Conservation (phyloP, 2,888 invertebrate genomes). For the Pollenia labialis region DNA sequence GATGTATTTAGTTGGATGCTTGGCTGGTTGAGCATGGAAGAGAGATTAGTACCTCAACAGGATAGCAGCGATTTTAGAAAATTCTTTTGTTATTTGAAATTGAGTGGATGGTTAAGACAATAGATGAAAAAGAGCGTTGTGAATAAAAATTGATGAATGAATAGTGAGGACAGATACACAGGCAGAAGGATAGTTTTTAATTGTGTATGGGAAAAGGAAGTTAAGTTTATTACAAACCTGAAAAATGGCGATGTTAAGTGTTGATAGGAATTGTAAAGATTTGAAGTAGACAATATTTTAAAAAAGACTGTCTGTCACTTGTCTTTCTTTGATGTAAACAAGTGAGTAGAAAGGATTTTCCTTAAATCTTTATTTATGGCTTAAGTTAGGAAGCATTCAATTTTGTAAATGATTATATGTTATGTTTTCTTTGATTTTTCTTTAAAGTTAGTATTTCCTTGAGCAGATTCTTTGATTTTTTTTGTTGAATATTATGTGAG, state of each 20-base stretch:
- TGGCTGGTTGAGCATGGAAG: constrained; percentile 6
- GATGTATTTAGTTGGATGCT: constrained; percentile 3
- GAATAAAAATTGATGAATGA: constrained; percentile 66
- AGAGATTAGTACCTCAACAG: constrained; percentile 53
- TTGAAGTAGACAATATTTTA: constrained; percentile 36
- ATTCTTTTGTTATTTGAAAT: constrained; percentile 45
- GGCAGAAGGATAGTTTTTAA: not conserved
- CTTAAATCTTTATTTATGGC: not conserved
- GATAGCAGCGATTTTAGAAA: constrained; percentile 42
- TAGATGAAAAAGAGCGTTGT: constrained; percentile 37
- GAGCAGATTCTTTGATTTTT: no score
- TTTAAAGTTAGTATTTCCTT: not conserved
- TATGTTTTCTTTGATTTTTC: not conserved
- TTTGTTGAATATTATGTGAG: no score
- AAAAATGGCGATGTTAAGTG: constrained; percentile 54
- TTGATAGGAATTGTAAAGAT: constrained; percentile 47
- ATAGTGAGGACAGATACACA: not conserved
- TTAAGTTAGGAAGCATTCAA: not conserved
- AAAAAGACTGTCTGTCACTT: constrained; percentile 1
- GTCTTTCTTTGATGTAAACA: not conserved
- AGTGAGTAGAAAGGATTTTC: not conserved
- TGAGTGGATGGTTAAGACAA: constrained; percentile 45
- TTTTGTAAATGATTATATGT: not conserved
- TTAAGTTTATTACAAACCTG: constrained; percentile 9
- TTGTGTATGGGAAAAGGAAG: constrained; percentile 4